Base-by-base conservation (phyloP, 2,888 invertebrate genomes). In the Scaptomyza parva region DNA sequence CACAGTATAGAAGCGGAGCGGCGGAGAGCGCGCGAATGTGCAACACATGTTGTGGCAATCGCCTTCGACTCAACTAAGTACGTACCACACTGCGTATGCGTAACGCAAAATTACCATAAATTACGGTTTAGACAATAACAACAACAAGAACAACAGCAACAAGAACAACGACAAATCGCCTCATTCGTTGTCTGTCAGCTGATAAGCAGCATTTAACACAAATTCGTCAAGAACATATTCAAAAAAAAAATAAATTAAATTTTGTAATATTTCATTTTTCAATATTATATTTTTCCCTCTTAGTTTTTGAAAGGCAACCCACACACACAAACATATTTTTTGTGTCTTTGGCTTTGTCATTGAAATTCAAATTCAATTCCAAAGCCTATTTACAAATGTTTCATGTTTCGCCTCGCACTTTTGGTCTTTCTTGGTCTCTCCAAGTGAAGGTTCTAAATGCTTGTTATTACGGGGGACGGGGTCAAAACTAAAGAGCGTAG, bases 51-150 rank as follows among this genome's bases (percentile, higher is more conserved):
- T 54, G 54, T 37, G 50, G 37, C 52, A 44, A 47, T 55, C 54
- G 43, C 47, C 39, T n/a, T 17, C 35, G 67, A 33, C 37, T 41
- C 60, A 48, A 51, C 69, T 72, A 67, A 48, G 61, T 61, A 39
- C 62, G 77, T 68, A 55, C 68, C 74, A 81, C 87, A 77, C 78
- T 85, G 82, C 82, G 82, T 82, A 82, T 82, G 87, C 82, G 84
- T 82, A 84, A 86, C 85, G 68, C 64, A 85, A 87, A 37, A 87
- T 82, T 72, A 85, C 66, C 82, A 87, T 82, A 82, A 82, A 81
- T 82, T 82, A 78, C 64, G 57, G 40, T 60, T 78, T 67, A 70
- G 77, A 76, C 77, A 76, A 17, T 67, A 63, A 45, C 35, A 26
- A 3, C 43, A 44, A n/a, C 28, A 20, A 14, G 26, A 40, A 28